Base-by-base conservation (phyloP, 2,113 vertebrate species). In the Kryptolebias marmoratus region DNA sequence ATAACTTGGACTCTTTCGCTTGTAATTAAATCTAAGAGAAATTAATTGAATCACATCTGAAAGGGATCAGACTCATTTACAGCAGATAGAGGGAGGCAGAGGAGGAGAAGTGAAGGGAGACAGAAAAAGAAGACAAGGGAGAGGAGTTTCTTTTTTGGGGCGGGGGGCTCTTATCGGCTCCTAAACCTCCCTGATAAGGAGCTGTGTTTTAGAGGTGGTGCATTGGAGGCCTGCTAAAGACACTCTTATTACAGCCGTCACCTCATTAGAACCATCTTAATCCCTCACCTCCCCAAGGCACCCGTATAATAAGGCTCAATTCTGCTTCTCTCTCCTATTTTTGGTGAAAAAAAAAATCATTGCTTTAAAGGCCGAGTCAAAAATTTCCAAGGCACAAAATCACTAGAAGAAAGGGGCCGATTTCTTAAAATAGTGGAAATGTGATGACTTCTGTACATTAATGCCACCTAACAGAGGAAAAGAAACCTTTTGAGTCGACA, bases 21-120 rank as follows among this genome's bases (percentile, higher is more conserved):
- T 90, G 90, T 94, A 94, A 95, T 94, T 94, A 94, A 93, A 93
- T 93, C 91, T 93, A 93, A 92, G 86, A 89, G 88, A 92, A 93
- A 93, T 94, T 94, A 94, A 94, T 92, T 94, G 89, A 93, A 94
- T 93, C 92, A 89, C 89, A 93, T 92, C 88, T 91, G 90, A 94
- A 93, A 93, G 86, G 87, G 90, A 94, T 94, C 89, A 91, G 88
- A 90, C 92, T 93, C 90, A 92, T 93, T 94, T 93, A 91, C 81
- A 74, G 87, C 73, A 75, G 66, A 86, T 84, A 84, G 80, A 84
- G 82, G 77, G 83, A 87, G 78, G 68, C 74, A 80, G 79, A 84
- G 81, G 87, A 87, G 80, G 48, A 85, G 85, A 87, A 82, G 84
- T 73, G 75, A 81, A 74, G 62, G 81, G 62, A 81, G 80, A 76